Evolutionary conservation across 2,888 invertebrate species (phyloP), one percentile per base, ranked within the genome.

Genomic region (Tetragnatha montana): DNA sequence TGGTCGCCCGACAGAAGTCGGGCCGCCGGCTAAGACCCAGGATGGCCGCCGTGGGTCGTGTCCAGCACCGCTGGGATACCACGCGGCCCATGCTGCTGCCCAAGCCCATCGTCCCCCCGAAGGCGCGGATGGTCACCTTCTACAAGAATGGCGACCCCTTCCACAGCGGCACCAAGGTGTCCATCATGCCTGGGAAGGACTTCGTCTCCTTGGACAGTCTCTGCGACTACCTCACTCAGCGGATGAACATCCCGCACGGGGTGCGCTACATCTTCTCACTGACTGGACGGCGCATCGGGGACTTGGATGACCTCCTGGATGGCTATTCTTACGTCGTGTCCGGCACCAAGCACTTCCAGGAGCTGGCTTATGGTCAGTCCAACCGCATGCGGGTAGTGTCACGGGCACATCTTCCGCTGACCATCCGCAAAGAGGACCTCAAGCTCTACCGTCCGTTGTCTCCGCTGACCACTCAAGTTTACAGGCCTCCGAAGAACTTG

Each of bases 101-200:
- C 22, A 90, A 90, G 12, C 87, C 90, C 7, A 90, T 90, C 14
- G 90, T 90, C 2, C 90, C 90, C 21, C 90, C 91, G 21, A 92
- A 92, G 73, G 92, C 92, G 12, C 95, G 97, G 86, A 93, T 97
- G 88, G 97, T 98, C 88, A 96, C 97, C 1, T 98, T 98, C 94
- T 98, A 96, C 94, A 96, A 97, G 93, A 98, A 98, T 95, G 98
- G 98, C 6, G 98, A 98, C 93, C 97, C 97, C 0, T 97, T 97
- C 93, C 97, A 96, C 93, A 97, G 97, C 35, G 98, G 98, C 0
- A 96, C 98, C 69, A 97, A 97, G 93, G 96, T 97, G 93, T 95
- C 96, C 92, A 97, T 98, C 93, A 97, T 97, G 91, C 97, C 97
- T 0, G 97, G 97, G 1, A 95, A 97, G 90, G 97, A 97, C 93